Evolutionary conservation across 2,888 invertebrate species (phyloP), one percentile per base, ranked within the genome.

Genomic region (Oegoconia quadripuncta): DNA sequence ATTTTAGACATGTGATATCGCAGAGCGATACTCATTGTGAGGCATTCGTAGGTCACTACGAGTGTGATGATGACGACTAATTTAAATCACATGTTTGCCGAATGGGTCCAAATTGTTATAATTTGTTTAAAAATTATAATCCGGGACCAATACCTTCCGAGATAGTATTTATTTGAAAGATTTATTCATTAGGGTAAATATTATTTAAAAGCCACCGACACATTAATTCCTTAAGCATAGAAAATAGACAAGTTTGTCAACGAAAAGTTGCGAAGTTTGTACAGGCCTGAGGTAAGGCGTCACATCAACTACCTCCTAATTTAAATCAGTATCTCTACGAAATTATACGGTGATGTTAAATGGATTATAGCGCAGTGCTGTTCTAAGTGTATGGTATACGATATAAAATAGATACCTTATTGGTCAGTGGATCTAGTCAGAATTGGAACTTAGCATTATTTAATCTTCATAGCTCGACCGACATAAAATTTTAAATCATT

Each of bases 121-220:
- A 88, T 88, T 88, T 88, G 88, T 88, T 88, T 88, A 88, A 88
- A 87, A 88, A 88, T 88, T 88, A 88, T 88, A 86, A 83, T 70
- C 70, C 69, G 88, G 88, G 88, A 87, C 87, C 88, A 84, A 83
- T 75, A 84, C 76, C 83, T 86, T 88, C 84, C 82, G 81, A 78
- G 73, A 83, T 88, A 87, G 88, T 89, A 87, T 84, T 88, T 88
- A 89, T 89, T 88, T 86, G 73, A 82, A 81, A 81, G 69, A 78
- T 81, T 75, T 84, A 82, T 83, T 87, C 80, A 78, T 84, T 84
- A 87, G 79, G 73, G 63, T 86, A 83, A 87, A 83, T 82, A 69
- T 75, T 82, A 80, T 79, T 74, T 74, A 82, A 83, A 87, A 82
- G 86, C 86, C 88, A 88, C 88, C 88, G 88, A 88, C 88, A 88